Evolutionary conservation across 1,140 invertebrate genomes (phyloP).

Genomic region (Anastatus disparis): DNA sequence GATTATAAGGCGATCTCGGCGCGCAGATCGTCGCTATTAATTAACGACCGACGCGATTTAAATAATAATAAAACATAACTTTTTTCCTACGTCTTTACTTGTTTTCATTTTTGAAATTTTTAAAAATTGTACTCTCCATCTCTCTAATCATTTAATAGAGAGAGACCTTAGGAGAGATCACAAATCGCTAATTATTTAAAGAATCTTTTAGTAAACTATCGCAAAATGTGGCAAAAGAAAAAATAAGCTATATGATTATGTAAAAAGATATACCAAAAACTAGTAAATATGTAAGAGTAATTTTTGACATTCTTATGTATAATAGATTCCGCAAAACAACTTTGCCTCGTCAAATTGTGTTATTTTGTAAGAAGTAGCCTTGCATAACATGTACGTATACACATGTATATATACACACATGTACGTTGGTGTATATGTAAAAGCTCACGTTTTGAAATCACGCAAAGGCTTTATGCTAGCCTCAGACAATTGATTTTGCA

Average conservation of each 20-base stretch:
- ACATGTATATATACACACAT: too few relatives aligned
- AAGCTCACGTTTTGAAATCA: constrained; percentile 1
- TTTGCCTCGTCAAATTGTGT: neutral
- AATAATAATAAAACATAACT: too few relatives aligned
- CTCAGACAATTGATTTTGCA: constrained; percentile 12
- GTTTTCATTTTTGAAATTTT: too few relatives aligned
- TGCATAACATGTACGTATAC: too few relatives aligned
- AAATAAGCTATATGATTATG: neutral
- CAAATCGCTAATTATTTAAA: neutral
- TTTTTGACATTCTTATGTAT: constrained; percentile 18
- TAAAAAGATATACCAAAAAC: constrained; percentile 35
- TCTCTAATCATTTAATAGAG: constrained; percentile 17
- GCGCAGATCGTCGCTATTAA: constrained; percentile 1
- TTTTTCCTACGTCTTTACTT: too few relatives aligned
- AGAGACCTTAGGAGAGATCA: constrained; percentile 16
- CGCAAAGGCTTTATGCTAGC: neutral
- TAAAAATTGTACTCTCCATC: neutral
- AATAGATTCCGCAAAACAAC: constrained; percentile 5
- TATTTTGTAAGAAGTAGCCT: too few relatives aligned
- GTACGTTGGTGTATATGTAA: too few relatives aligned
- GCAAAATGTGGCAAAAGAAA: constrained; percentile 7
- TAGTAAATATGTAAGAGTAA: constrained; percentile 3
- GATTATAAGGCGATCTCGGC: constrained; percentile 4
- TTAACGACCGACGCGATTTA: constrained; percentile 24
- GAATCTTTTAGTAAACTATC: constrained; percentile 7